A percentile compares a stretch with the other conserved stretches of the same genome.
Conservation (phyloP, 2,797 vertebrate genomes). For the Rallus crepitans region DNA sequence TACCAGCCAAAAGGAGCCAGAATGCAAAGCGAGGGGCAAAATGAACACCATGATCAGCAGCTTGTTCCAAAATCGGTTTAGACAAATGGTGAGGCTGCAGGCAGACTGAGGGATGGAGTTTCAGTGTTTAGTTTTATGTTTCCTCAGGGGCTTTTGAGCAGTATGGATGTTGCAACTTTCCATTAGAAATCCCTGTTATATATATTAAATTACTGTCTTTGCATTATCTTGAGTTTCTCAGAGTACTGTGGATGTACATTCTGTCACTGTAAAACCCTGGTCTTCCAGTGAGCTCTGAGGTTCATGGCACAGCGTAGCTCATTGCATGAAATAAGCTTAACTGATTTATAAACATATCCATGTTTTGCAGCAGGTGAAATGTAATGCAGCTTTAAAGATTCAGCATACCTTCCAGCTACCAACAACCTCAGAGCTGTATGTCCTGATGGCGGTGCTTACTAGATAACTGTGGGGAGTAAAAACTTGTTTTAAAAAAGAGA, state of each 20-base stretch:
- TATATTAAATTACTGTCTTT: neutral
- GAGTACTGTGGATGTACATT: neutral
- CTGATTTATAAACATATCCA: rapidly evolving
- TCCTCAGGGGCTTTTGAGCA: neutral
- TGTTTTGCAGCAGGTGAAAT: neutral
- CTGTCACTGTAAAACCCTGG: neutral
- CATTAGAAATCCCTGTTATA: neutral
- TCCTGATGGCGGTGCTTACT: neutral
- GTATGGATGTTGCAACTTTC: neutral
- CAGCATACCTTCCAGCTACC: neutral
- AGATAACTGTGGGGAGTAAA: neutral
- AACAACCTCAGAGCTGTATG: neutral
- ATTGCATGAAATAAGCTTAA: neutral
- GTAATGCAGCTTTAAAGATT: neutral
- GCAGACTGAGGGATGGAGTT: neutral
- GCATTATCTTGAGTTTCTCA: neutral
- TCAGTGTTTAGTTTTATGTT: neutral
- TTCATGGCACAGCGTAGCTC: neutral
- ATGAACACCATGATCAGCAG: neutral
- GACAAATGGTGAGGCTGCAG: neutral
- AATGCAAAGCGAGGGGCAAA: constrained; percentile 7
- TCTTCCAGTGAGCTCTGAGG: neutral
- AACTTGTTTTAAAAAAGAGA: neutral
- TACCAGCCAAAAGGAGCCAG: constrained; percentile 5
- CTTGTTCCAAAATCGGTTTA: neutral